A percentile compares a stretch with the other conserved stretches of the same genome.
phyloP scores from a whole-genome alignment of 2,113 vertebrate species.

The Laterallus jamaicensis region DNA sequence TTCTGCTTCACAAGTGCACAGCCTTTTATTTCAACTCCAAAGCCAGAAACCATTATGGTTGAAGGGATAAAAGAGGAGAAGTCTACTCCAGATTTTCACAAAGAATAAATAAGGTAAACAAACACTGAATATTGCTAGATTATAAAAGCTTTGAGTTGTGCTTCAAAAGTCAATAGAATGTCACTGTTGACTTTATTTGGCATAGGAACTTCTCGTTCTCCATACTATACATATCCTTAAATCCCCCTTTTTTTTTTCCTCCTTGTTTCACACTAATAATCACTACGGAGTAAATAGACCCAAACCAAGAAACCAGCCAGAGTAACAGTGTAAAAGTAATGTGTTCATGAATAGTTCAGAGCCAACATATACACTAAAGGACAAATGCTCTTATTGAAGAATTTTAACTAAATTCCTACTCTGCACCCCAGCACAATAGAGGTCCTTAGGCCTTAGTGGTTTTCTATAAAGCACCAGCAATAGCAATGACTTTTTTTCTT shows the following conservation, averaged over 20 bases:
- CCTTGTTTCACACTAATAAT: not conserved
- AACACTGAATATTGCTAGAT: not conserved
- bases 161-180: not conserved
- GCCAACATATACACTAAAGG: not conserved
- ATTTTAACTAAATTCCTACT: not conserved
- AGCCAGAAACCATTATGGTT: not conserved
- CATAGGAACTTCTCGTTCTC: not conserved
- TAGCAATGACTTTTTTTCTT: not conserved
- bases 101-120: not conserved
- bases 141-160: not conserved
- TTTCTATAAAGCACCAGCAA: not conserved
- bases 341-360: not conserved
- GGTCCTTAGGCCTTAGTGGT: not conserved
- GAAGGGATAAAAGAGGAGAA: not conserved
- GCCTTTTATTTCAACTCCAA: not conserved
- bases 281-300: not conserved
- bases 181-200: not conserved
- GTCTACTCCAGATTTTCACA: not conserved
- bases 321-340: not conserved
- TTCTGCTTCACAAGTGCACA: not conserved
- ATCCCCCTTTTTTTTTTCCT: not conserved
- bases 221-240: not conserved
- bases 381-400: not conserved
- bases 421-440: not conserved
- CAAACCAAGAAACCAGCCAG: not conserved